A percentile compares a stretch with the other conserved stretches of the same genome.
phyloP scores from a whole-genome alignment of 2,888 invertebrate species.

The Hybos culiciformis region DNA sequence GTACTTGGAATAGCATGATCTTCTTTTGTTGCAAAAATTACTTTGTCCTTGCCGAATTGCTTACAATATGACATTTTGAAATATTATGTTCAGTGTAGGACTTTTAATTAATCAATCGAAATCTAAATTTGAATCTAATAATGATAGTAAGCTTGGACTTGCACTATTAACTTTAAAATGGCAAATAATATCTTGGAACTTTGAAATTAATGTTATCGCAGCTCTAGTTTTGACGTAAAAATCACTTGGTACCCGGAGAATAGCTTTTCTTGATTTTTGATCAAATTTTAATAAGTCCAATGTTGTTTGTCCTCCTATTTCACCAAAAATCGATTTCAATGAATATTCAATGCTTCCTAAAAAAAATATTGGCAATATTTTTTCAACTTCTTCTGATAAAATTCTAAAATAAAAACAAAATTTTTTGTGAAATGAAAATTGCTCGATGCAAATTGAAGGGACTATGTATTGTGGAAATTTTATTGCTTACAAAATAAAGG shows the following conservation, averaged over 20 bases:
- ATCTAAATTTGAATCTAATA: no score
- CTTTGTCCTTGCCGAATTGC: conserved; percentile 57
- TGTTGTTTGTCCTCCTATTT: conserved; percentile 39
- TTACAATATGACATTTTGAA: conserved; percentile 38
- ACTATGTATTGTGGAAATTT: no score
- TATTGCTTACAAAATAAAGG: no score
- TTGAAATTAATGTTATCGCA: conserved; percentile 42
- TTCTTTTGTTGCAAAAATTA: conserved; percentile 69
- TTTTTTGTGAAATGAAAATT: no score
- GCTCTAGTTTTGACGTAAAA: conserved; percentile 43
- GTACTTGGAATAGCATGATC: conserved; percentile 62
- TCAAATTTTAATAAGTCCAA: conserved; percentile 47
- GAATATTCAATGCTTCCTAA: conserved; percentile 43
- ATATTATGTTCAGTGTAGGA: conserved; percentile 13
- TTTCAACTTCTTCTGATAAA: background rate
- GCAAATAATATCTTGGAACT: conserved; percentile 38
- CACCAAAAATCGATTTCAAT: conserved; percentile 42
- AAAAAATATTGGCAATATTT: conserved; percentile 38
- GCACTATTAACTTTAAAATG: conserved; percentile 42
- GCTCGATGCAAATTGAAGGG: no score
- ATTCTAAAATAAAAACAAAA: background rate
- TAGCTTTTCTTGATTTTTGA: conserved; percentile 33
- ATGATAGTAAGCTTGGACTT: conserved; percentile 34
- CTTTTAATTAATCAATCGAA: conserved; percentile 11
- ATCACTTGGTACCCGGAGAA: conserved; percentile 41